Percentiles rank a stretch among this genome's conserved stretches.
Evolutionary conservation across 2,888 invertebrate species (phyloP).

Genomic region (Schizaphis graminum): DNA sequence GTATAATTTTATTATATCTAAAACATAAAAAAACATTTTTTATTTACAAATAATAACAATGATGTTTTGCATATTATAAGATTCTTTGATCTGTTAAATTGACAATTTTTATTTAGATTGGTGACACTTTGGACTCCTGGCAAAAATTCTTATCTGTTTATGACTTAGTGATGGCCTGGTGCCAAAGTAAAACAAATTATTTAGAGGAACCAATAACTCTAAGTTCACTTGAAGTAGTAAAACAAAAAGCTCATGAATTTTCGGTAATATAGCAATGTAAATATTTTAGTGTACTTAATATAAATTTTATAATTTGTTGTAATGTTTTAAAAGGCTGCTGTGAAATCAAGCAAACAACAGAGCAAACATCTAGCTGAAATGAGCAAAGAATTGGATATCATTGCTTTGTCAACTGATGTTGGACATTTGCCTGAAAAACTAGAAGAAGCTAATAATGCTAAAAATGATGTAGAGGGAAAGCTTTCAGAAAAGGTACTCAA

Average conservation of each 20-base stretch:
- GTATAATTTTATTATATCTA: not conserved
- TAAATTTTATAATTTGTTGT: not conserved
- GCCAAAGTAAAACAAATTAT: slow-evolving; percentile 84
- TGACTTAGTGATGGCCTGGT: slow-evolving; percentile 87
- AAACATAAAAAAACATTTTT: not conserved
- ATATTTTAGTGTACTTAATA: not conserved
- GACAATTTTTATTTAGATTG: slow-evolving; percentile 73
- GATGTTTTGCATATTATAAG: not conserved
- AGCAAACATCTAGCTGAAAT: slow-evolving; percentile 91
- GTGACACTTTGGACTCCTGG: slow-evolving; percentile 90
- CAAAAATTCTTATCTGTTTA: slow-evolving; percentile 87
- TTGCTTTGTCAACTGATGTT: slow-evolving; percentile 85
- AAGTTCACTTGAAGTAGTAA: slow-evolving; percentile 83
- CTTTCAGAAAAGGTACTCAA: slow-evolving; percentile 84
- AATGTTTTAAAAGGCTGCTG: slow-evolving; percentile 76
- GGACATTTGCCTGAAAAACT: slow-evolving; percentile 89
- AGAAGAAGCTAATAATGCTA: slow-evolving; percentile 88
- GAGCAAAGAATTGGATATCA: slow-evolving; percentile 89
- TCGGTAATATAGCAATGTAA: slow-evolving; percentile 75
- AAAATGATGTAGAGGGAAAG: slow-evolving; percentile 86
- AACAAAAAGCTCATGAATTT: slow-evolving; percentile 89
- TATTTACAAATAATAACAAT: not conserved
- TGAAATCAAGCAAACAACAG: slow-evolving; percentile 90
- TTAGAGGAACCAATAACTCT: slow-evolving; percentile 83
- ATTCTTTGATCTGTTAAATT: slow-evolving; percentile 52